Conservation (phyloP, 2,888 invertebrate species). For the Yponomeuta sedellus region DNA sequence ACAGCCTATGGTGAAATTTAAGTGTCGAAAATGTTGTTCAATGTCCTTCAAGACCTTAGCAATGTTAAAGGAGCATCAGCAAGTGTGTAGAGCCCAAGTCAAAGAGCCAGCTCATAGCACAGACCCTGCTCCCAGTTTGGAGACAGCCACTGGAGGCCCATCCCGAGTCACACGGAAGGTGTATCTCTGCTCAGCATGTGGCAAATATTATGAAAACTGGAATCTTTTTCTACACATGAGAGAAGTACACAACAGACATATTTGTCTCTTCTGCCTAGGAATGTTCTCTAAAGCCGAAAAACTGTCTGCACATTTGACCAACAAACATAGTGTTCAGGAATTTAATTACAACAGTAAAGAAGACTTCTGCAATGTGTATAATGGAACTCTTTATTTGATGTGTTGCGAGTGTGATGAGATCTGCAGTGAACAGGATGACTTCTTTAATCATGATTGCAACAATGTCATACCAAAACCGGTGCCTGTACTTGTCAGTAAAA, state of each 20-base stretch:
- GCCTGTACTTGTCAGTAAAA: constrained; percentile 68
- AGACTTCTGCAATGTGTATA: constrained; percentile 80
- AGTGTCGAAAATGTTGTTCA: constrained; percentile 84
- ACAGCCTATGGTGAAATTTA: constrained; percentile 83
- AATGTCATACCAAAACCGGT: constrained; percentile 69
- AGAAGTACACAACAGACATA: constrained; percentile 86
- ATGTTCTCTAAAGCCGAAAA: constrained; percentile 89
- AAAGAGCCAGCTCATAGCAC: constrained; percentile 61
- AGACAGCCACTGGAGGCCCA: constrained; percentile 50
- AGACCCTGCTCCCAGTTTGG: constrained; percentile 49
- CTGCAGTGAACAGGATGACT: constrained; percentile 85
- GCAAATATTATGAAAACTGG: constrained; percentile 91
- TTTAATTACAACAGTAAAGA: constrained; percentile 80
- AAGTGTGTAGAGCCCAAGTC: constrained; percentile 74
- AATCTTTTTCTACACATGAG: constrained; percentile 90
- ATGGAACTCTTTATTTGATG: constrained; percentile 84
- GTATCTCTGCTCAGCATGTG: constrained; percentile 88
- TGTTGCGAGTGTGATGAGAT: constrained; percentile 89
- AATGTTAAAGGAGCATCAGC: constrained; percentile 82
- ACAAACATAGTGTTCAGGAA: constrained; percentile 86
- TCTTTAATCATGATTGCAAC: constrained; percentile 84
- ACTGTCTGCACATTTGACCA: constrained; percentile 84
- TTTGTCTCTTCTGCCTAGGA: constrained; percentile 89
- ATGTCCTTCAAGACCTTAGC: constrained; percentile 81
- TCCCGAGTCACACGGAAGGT: constrained; percentile 85